Evolutionary conservation across 2,888 invertebrate genomes (phyloP).

Genomic region (Pteria penguin): DNA sequence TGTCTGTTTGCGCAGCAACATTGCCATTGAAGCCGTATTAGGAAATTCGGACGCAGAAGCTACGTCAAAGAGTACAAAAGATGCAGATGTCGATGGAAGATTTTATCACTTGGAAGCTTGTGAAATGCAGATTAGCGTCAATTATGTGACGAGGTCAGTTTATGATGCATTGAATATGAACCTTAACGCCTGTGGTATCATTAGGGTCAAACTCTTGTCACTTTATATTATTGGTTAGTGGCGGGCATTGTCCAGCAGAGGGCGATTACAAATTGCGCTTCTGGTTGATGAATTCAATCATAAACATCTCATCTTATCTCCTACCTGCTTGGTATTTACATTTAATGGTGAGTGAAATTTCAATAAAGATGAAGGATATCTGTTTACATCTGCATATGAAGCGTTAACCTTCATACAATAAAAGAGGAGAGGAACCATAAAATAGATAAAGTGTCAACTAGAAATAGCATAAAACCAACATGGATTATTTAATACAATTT

Average conservation of each 20-base stretch:
- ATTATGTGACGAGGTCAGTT: background rate
- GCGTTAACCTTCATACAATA: background rate
- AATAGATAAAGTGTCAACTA: too few relatives aligned
- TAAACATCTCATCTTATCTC: background rate
- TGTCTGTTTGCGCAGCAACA: background rate
- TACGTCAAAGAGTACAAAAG: conserved; percentile 14
- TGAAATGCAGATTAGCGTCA: background rate
- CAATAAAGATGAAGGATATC: background rate
- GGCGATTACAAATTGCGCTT: background rate
- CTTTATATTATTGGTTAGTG: background rate
- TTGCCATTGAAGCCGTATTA: background rate
- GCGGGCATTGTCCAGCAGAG: background rate
- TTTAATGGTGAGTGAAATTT: background rate
- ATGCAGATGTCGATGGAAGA: conserved; percentile 24
- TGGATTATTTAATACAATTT: too few relatives aligned
- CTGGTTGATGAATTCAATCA: background rate
- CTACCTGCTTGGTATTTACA: background rate
- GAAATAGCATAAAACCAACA: too few relatives aligned
- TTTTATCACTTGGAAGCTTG: conserved; percentile 19
- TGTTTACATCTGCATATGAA: background rate
- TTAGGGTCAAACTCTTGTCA: background rate
- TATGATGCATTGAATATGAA: background rate
- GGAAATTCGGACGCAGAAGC: background rate
- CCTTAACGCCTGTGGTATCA: background rate
- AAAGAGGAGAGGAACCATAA: too few relatives aligned